Percentiles rank a stretch among this genome's conserved stretches.
These are phyloP conservation scores for Hypomecis atomaria DNA, from an alignment of 2,888 invertebrate genomes.

Conservation along the genomic window DNA sequence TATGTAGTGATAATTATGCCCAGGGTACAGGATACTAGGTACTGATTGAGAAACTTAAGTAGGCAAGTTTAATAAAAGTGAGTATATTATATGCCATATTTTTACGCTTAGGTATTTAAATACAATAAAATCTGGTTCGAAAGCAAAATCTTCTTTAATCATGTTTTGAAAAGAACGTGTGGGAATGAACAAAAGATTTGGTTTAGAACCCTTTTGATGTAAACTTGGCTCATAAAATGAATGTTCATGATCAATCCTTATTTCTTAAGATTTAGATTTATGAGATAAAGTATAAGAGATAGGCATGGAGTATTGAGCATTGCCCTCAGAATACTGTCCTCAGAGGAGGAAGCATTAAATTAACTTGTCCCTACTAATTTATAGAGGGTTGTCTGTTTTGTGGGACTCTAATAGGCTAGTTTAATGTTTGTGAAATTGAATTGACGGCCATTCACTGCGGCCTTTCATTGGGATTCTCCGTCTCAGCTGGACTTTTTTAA, in stretches of 20 bases:
- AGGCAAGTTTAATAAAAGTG: too few relatives aligned
- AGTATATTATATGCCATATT: too few relatives aligned
- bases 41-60: too few relatives aligned
- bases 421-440: slow-evolving; percentile 28
- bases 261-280: background rate
- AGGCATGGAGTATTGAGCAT: slow-evolving; percentile 7
- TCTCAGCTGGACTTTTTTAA: slow-evolving; percentile 2
- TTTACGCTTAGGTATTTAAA: too few relatives aligned
- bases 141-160: too few relatives aligned
- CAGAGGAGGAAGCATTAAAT: slow-evolving; percentile 28
- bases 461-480: slow-evolving; percentile 14
- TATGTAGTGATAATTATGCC: too few relatives aligned
- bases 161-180: too few relatives aligned
- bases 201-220: too few relatives aligned
- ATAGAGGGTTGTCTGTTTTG: slow-evolving; percentile 27
- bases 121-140: too few relatives aligned
- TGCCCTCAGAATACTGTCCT: slow-evolving; percentile 4
- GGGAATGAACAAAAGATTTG: too few relatives aligned
- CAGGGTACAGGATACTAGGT: background rate
- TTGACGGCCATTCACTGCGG: slow-evolving; percentile 14
- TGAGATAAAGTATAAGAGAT: background rate
- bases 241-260: too few relatives aligned
- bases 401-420: slow-evolving; percentile 25
- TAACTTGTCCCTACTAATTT: slow-evolving; percentile 30
- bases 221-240: too few relatives aligned